These are phyloP conservation scores for Holothuria leucospilota DNA, from an alignment of 53 echinoderm and acorn worm species.

Conservation along the genomic window DNA sequence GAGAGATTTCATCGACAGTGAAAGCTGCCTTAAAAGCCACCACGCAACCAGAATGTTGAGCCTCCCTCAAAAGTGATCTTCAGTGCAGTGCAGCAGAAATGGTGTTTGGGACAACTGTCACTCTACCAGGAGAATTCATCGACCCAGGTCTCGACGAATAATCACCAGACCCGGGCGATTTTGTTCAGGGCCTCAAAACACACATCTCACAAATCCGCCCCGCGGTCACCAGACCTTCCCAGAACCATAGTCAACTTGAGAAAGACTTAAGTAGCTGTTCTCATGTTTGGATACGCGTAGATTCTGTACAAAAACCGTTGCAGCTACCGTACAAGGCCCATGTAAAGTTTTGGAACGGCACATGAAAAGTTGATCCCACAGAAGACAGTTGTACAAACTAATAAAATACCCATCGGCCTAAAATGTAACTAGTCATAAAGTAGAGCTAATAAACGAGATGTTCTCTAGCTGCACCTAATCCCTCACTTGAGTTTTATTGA, in stretches of 20 bases:
- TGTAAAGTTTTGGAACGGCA: constrained; percentile 37
- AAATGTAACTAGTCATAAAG: too few relatives aligned
- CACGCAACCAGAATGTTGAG: constrained; percentile 40
- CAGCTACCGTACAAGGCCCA: constrained; percentile 54
- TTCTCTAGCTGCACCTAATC: too few relatives aligned
- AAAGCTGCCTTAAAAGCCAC: constrained; percentile 65
- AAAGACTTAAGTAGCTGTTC: constrained; percentile 22
- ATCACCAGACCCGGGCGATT: constrained; percentile 37
- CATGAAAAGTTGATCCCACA: not conserved
- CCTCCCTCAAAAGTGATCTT: constrained; percentile 50
- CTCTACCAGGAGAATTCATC: constrained; percentile 58
- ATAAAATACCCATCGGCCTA: too few relatives aligned
- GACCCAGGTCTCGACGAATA: not conserved
- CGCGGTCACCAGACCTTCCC: not conserved
- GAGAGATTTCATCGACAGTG: constrained; percentile 66
- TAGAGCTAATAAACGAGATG: too few relatives aligned
- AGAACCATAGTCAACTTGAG: not conserved
- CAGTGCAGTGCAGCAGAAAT: constrained; percentile 59
- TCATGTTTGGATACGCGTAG: constrained; percentile 19
- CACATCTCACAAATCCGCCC: constrained; percentile 52
- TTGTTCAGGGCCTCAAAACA: constrained; percentile 32
- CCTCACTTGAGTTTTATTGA: too few relatives aligned
- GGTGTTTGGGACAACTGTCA: constrained; percentile 64
- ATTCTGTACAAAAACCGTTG: constrained; percentile 33
- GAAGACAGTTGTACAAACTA: too few relatives aligned